Percentiles rank a stretch among this genome's conserved stretches.
Evolutionary conservation across 2,888 invertebrate genomes (phyloP).

Genomic region (Erynnis tages): DNA sequence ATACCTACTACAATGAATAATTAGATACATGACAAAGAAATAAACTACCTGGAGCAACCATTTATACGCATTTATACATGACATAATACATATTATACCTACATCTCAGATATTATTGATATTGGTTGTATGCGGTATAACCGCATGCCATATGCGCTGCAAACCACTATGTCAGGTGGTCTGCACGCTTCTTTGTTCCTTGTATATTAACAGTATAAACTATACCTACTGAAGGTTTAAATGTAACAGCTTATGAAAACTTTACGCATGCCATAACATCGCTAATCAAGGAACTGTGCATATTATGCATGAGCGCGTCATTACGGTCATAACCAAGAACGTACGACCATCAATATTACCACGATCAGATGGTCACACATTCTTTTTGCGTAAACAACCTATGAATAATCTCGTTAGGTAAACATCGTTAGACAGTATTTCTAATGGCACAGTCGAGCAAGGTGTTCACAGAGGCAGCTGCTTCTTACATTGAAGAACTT

Average conservation of each 20-base stretch:
- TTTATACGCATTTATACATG: no score
- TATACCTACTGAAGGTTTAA: neutral
- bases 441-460: neutral
- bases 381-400: neutral
- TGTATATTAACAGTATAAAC: neutral
- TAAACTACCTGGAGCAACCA: no score
- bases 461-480: no score
- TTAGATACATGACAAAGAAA: no score
- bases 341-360: neutral
- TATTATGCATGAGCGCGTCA: constrained; percentile 5
- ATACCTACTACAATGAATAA: no score
- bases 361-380: neutral
- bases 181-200: no score
- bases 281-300: neutral
- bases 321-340: neutral
- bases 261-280: constrained; percentile 1
- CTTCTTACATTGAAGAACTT: neutral
- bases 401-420: constrained; percentile 3
- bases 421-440: neutral
- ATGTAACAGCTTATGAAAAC: neutral
- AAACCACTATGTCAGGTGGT: no score
- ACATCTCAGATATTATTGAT: no score
- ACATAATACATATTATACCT: no score
- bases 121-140: no score
- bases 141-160: no score